A percentile compares a stretch with the other conserved stretches of the same genome.
Conservation (phyloP, 2,797 vertebrate genomes). For the Rhinoraja longicauda region DNA sequence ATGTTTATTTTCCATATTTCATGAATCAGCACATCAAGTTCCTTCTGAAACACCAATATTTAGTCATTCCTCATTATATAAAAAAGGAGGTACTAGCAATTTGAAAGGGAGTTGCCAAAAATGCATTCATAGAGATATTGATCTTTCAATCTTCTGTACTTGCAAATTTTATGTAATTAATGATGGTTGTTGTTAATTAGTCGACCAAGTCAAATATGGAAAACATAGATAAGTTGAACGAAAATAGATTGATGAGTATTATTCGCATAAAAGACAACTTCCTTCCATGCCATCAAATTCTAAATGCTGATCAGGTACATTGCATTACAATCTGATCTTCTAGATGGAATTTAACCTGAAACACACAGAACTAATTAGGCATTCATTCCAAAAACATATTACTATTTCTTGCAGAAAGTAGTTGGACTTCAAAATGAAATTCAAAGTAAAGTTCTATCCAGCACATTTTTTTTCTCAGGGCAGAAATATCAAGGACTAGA, state of each 20-base stretch:
- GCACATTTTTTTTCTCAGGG: no score
- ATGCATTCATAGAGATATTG: background rate
- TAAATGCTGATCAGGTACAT: background rate
- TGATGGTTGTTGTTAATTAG: constrained; percentile 11
- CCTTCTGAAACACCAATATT: no score
- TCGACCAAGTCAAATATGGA: constrained; percentile 4
- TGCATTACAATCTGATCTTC: background rate
- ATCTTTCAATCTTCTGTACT: background rate
- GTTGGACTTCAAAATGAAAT: background rate
- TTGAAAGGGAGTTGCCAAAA: background rate
- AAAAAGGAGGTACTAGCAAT: background rate
- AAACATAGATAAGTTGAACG: background rate
- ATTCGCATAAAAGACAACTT: background rate
- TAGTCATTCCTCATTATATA: background rate
- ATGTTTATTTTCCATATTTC: no score
- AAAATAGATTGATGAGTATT: background rate
- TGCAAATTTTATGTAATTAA: constrained; percentile 16
- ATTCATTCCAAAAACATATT: background rate
- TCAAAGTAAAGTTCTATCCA: background rate
- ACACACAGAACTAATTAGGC: background rate
- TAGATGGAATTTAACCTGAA: background rate
- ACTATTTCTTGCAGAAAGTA: background rate
- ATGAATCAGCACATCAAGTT: no score
- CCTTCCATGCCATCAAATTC: background rate
- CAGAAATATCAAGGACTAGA: no score